These are phyloP conservation scores for Capreolus pygargus DNA, from an alignment of 2,113 vertebrate species.

Conservation along the genomic window DNA sequence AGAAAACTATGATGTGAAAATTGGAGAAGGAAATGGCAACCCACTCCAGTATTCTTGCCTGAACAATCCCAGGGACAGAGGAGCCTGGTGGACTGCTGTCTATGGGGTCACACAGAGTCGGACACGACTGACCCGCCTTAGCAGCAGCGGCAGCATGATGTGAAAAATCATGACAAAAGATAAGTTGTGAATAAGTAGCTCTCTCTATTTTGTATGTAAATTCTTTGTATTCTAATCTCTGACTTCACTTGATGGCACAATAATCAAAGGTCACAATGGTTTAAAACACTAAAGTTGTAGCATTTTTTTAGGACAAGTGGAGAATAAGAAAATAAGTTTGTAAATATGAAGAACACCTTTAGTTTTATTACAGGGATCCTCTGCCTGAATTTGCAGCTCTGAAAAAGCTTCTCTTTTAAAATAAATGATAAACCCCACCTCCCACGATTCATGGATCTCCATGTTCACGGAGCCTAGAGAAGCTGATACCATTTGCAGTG, in stretches of 20 bases:
- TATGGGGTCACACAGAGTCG: too few species aligned
- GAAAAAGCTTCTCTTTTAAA: not conserved
- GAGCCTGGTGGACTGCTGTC: too few species aligned
- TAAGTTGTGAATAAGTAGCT: not conserved
- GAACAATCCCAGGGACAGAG: too few species aligned
- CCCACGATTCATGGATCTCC: not conserved
- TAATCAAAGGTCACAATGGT: not conserved
- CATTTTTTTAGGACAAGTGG: not conserved
- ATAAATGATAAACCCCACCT: not conserved
- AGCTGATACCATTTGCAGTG: not conserved
- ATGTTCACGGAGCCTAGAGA: not conserved
- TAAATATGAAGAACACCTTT: not conserved
- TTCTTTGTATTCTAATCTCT: not conserved
- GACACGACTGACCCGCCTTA: too few species aligned
- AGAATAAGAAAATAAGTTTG: not conserved
- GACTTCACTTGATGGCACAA: not conserved
- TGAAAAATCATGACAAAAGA: not conserved
- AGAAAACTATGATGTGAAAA: not conserved
- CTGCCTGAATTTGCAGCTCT: not conserved
- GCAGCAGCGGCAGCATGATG: too few species aligned
- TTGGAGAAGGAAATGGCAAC: too few species aligned
- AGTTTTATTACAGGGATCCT: not conserved
- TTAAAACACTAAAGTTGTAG: not conserved
- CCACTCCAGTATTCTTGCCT: too few species aligned
- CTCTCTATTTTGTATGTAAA: slow-evolving; percentile 1